Conservation (phyloP, 2,113 vertebrate species). For the Zosterops hypoxanthus region DNA sequence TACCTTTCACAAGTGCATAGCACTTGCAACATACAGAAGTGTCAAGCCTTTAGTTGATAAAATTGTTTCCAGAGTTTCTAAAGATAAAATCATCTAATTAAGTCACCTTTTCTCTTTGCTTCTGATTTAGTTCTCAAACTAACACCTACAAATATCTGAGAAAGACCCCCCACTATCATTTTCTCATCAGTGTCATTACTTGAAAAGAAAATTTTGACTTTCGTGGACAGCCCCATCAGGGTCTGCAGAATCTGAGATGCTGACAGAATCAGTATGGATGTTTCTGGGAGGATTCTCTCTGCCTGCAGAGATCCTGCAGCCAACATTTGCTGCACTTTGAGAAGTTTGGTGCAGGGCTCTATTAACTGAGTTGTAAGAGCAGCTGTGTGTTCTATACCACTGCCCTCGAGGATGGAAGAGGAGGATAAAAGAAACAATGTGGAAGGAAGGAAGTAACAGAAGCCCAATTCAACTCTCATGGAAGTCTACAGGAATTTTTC, state of each 20-base stretch:
- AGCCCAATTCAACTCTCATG: background rate
- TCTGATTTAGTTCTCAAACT: background rate
- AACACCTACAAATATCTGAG: background rate
- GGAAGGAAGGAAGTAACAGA: conserved; percentile 24
- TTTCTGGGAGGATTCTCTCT: background rate
- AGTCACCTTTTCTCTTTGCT: background rate
- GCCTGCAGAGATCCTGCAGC: background rate
- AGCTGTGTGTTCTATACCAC: background rate
- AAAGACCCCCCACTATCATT: background rate
- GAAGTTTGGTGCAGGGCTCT: background rate
- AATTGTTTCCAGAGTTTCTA: background rate
- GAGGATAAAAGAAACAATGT: background rate
- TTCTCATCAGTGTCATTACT: background rate
- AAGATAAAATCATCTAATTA: background rate
- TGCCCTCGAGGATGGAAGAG: background rate
- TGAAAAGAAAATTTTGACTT: background rate
- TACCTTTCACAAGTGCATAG: background rate
- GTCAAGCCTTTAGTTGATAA: background rate
- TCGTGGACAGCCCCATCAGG: background rate
- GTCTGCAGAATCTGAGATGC: background rate
- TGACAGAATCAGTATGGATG: background rate
- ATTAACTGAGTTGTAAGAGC: background rate
- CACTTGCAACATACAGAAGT: background rate
- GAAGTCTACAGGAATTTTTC: conserved; percentile 34
- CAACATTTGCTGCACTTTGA: background rate